Conservation (phyloP, 2,113 vertebrate genomes). For the Microcebus jonahi region DNA sequence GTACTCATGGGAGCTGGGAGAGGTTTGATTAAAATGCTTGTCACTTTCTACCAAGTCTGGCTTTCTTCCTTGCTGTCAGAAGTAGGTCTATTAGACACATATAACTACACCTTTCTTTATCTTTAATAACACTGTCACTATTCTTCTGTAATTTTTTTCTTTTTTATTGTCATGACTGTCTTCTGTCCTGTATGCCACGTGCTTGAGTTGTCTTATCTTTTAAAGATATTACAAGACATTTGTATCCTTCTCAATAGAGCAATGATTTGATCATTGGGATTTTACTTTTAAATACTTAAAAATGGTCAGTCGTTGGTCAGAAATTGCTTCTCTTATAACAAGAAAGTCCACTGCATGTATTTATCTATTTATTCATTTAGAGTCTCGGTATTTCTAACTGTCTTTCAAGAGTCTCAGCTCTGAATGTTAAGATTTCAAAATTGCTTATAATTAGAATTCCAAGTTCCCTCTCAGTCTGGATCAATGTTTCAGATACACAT, state of each 20-base stretch:
- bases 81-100: background rate
- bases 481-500: constrained; percentile 24
- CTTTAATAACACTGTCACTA: background rate
- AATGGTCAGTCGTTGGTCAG: background rate
- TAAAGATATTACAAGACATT: background rate
- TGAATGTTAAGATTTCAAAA: background rate
- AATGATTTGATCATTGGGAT: background rate
- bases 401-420: background rate
- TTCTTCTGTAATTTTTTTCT: background rate
- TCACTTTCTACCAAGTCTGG: background rate
- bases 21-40: background rate
- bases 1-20: no score
- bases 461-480: constrained; percentile 31
- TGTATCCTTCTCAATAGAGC: background rate
- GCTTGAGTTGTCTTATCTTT: background rate
- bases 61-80: background rate
- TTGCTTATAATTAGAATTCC: background rate
- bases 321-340: background rate
- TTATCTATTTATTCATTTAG: background rate
- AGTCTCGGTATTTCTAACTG: background rate
- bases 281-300: background rate
- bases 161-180: background rate
- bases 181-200: background rate
- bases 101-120: background rate
- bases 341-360: background rate